phyloP scores from a whole-genome alignment of 2,888 invertebrate species.

The Morinoia aosen region DNA sequence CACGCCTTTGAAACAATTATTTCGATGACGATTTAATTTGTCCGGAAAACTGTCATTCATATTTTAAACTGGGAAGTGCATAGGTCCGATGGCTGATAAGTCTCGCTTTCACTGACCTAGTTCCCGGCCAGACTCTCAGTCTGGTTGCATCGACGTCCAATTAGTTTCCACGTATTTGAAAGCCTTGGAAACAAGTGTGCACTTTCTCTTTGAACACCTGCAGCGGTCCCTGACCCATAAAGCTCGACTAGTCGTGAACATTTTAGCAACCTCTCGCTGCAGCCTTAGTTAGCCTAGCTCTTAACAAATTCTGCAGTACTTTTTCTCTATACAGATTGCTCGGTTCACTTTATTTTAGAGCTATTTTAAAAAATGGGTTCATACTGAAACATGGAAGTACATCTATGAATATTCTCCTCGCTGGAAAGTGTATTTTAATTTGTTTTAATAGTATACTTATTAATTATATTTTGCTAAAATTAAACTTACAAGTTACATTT shows the following conservation, averaged over 20 bases:
- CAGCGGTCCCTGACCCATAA: neutral
- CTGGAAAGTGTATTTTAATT: too few species aligned
- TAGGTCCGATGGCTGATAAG: neutral
- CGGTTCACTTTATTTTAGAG: too few species aligned
- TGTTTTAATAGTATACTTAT: too few species aligned
- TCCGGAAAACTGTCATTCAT: neutral
- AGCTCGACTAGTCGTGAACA: neutral
- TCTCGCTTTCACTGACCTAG: slow-evolving; percentile 29
- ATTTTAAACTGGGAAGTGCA: neutral
- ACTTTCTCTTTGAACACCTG: slow-evolving; percentile 38
- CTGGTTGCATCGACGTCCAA: neutral
- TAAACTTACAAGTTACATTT: too few species aligned
- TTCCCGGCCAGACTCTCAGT: neutral
- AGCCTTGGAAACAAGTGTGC: slow-evolving; percentile 48
- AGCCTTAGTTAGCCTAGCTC: too few species aligned
- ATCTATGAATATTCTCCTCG: too few species aligned
- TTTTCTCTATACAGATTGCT: too few species aligned
- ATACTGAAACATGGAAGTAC: too few species aligned
- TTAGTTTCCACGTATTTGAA: slow-evolving; percentile 36
- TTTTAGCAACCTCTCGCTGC: neutral
- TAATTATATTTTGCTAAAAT: too few species aligned
- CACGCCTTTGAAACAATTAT: neutral
- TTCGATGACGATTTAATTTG: neutral
- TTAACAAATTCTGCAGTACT: too few species aligned
- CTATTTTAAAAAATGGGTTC: too few species aligned